These are phyloP conservation scores for Monopis laevigella DNA, from an alignment of 2,888 invertebrate species.

Conservation along the genomic window DNA sequence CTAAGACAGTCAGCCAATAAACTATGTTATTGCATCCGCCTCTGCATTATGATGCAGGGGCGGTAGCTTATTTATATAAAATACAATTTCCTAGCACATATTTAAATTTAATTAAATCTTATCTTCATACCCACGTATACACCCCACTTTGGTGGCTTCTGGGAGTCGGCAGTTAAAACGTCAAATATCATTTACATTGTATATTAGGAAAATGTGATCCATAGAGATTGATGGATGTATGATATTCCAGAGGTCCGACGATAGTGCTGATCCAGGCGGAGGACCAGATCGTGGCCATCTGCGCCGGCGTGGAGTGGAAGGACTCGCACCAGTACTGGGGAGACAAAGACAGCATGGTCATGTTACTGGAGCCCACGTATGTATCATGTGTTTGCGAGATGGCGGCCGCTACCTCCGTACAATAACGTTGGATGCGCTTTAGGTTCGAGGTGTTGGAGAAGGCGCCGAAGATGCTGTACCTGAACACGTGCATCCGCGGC, in stretches of 20 bases:
- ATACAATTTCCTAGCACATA: too few species aligned
- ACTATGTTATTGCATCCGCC: too few species aligned
- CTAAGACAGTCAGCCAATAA: too few species aligned
- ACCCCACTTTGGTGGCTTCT: too few species aligned
- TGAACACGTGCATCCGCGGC: slow-evolving; percentile 85
- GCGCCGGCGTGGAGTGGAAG: slow-evolving; percentile 83
- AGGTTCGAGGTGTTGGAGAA: slow-evolving; percentile 42
- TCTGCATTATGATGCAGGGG: too few species aligned
- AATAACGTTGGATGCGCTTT: too few species aligned
- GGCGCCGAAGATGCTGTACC: slow-evolving; percentile 81
- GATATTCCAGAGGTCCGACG: slow-evolving; percentile 65
- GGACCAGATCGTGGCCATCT: slow-evolving; percentile 78
- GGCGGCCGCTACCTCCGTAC: background rate
- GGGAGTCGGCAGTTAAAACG: too few species aligned
- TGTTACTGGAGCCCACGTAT: slow-evolving; percentile 80
- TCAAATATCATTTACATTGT: too few species aligned
- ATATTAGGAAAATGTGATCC: too few species aligned
- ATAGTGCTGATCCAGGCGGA: slow-evolving; percentile 68
- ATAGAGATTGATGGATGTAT: background rate
- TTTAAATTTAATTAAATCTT: too few species aligned
- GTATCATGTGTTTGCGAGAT: slow-evolving; percentile 23
- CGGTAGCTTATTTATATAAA: too few species aligned
- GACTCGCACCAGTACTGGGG: slow-evolving; percentile 89
- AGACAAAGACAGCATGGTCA: slow-evolving; percentile 76
- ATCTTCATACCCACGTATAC: slow-evolving; percentile 25